Conservation (phyloP, 2,888 invertebrate genomes). For the Tiliacea aurago region DNA sequence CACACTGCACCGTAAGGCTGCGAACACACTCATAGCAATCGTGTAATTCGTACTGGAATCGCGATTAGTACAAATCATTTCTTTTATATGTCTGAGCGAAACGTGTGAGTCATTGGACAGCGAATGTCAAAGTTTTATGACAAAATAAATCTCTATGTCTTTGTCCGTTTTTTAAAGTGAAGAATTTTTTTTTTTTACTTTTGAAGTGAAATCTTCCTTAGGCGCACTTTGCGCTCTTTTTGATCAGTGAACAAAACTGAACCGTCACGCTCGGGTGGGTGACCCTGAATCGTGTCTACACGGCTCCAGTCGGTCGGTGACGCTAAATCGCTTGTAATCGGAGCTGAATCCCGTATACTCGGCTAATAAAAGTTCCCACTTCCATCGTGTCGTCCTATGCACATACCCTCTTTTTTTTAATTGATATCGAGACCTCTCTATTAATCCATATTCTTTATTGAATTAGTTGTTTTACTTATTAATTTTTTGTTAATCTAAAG, state of each 20-base stretch:
- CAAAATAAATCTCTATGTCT: not conserved
- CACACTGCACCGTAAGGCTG: slow-evolving; percentile 48
- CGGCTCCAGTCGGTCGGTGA: no score
- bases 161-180: not conserved
- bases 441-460: not conserved
- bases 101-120: slow-evolving; percentile 54
- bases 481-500: not conserved
- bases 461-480: not conserved
- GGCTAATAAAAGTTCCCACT: no score
- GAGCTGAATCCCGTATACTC: no score
- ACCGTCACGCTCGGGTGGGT: no score
- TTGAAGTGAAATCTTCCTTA: not conserved
- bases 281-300: no score
- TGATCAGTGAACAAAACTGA: no score
- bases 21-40: slow-evolving; percentile 59
- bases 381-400: no score
- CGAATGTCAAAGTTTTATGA: slow-evolving; percentile 54
- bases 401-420: not conserved
- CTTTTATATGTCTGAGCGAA: slow-evolving; percentile 66
- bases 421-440: not conserved
- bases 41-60: slow-evolving; percentile 59
- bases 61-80: slow-evolving; percentile 65
- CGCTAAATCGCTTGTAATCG: no score
- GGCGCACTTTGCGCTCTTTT: no score
- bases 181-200: not conserved